Conservation (phyloP, 2,113 vertebrate species). For the Glaucomys volans region DNA sequence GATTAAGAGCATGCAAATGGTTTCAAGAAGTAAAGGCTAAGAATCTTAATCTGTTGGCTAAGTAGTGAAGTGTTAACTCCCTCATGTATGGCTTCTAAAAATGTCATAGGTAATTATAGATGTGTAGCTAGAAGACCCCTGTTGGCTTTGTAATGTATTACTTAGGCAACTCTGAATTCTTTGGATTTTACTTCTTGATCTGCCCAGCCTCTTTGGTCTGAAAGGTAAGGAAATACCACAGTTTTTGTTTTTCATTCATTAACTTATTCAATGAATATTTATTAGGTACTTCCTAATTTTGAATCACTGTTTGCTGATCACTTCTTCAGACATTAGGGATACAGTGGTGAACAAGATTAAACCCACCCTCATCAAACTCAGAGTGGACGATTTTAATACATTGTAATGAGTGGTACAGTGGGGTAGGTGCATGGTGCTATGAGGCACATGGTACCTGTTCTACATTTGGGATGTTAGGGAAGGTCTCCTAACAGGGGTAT, state of each 20-base stretch:
- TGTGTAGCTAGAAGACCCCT: not conserved
- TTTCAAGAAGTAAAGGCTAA: conserved; percentile 61
- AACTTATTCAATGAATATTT: conserved; percentile 26
- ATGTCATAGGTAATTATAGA: conserved; percentile 6
- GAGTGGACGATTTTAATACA: not conserved
- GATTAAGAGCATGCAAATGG: conserved; percentile 37
- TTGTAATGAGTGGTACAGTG: not conserved
- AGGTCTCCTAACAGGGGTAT: not conserved
- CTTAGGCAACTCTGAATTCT: conserved; percentile 37
- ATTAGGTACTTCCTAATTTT: conserved; percentile 42
- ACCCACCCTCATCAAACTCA: conserved; percentile 13
- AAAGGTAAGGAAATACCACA: conserved; percentile 26
- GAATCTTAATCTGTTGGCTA: conserved; percentile 51
- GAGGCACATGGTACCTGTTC: not conserved
- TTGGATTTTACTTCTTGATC: conserved; percentile 16
- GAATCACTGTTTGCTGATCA: conserved; percentile 1
- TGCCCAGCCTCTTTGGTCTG: conserved; percentile 26
- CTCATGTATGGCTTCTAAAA: conserved; percentile 55
- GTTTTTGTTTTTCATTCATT: not conserved
- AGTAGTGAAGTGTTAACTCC: conserved; percentile 48
- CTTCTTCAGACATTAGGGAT: not conserved
- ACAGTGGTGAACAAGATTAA: not conserved
- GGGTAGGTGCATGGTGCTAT: not conserved
- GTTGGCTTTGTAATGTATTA: conserved; percentile 3
- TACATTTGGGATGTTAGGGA: not conserved